Base-by-base conservation (phyloP, 1,140 invertebrate genomes). In the Magallana ariakensis region DNA sequence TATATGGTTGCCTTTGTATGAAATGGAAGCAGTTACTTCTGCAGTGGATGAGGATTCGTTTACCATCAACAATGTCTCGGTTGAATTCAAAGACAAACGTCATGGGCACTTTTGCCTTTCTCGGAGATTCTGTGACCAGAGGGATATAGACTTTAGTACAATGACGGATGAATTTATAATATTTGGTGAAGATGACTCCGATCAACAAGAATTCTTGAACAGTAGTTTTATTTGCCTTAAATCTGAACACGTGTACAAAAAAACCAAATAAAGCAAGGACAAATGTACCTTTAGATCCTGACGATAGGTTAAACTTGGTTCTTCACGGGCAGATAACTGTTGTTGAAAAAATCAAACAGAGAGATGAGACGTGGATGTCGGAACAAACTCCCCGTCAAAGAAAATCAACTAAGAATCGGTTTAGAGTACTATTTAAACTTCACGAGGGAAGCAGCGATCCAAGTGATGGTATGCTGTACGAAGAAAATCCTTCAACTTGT, bases 21-120 rank as follows among this genome's bases (percentile, higher is more conserved):
- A 87, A 22, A 90, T 91, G 89, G 90, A 91, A 60, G 87, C 88
- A 60, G 90, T 88, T 0, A 83, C 84, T 1, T 85, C 58, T 16
- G 85, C 90, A 7, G 87, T 86, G 9, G 82, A 56, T 56, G 87
- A 84, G 46, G 56, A 87, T n/a, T 80, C 87, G 10, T 53, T 87
- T 22, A 86, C 66, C 3, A 88, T 90, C 15, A 87, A 88, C 22
- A 83, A 87, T 84, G 82, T 89, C 0, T 75, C 66, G 16, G 87
- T 89, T 0, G 84, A 83, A 66, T 88, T 89, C 70, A 15, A 87
- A 19, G 55, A 70, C 33, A 60, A 87, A 58, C 85, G 54, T 19
- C 55, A 57, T 10, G 89, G 89, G 9, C 84, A 81, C 15, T 88
- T 89, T 75, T 82, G 56, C 1, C 0, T 89, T 16, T 16, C 46